phyloP scores from a whole-genome alignment of 2,113 vertebrate genomes.

The Solea senegalensis region DNA sequence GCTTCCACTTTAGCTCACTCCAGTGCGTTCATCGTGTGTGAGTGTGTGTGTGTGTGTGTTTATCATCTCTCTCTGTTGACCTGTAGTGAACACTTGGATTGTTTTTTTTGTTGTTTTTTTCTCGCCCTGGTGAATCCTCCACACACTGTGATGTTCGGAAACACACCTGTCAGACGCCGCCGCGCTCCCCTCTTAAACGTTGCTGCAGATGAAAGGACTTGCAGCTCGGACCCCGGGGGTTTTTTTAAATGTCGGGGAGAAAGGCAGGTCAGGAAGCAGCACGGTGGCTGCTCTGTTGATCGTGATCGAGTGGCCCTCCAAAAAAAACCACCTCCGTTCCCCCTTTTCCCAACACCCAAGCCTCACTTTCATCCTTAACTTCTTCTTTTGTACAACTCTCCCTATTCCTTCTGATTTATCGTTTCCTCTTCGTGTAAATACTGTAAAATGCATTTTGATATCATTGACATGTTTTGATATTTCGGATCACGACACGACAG shows the following conservation, averaged over 20 bases:
- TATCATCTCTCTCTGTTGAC: slow-evolving; percentile 48
- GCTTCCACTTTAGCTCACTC: slow-evolving; percentile 38
- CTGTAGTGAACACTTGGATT: slow-evolving; percentile 40
- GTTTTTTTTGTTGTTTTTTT: slow-evolving; percentile 10
- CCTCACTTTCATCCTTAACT: slow-evolving; percentile 26
- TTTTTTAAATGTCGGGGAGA: slow-evolving; percentile 18
- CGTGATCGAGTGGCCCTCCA: slow-evolving; percentile 32
- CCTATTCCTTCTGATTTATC: slow-evolving; percentile 46
- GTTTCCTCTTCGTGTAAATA: slow-evolving; percentile 81
- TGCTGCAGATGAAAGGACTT: slow-evolving; percentile 35
- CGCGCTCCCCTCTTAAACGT: slow-evolving; percentile 1
- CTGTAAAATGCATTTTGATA: slow-evolving; percentile 89
- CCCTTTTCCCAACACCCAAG: slow-evolving; percentile 20
- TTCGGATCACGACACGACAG: slow-evolving; percentile 75
- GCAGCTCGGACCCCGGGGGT: slow-evolving; percentile 21
- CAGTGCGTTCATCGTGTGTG: slow-evolving; percentile 17
- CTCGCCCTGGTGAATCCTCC: slow-evolving; percentile 15
- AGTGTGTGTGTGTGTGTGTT: neutral
- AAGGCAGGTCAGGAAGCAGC: slow-evolving; percentile 26
- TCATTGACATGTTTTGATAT: slow-evolving; percentile 89
- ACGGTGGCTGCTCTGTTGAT: slow-evolving; percentile 39
- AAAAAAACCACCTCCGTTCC: slow-evolving; percentile 8
- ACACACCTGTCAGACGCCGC: slow-evolving; percentile 14
- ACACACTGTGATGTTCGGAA: slow-evolving; percentile 68
- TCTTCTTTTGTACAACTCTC: slow-evolving; percentile 63